Conservation (phyloP, 2,888 invertebrate species). For the Drosophila melanosoma region DNA sequence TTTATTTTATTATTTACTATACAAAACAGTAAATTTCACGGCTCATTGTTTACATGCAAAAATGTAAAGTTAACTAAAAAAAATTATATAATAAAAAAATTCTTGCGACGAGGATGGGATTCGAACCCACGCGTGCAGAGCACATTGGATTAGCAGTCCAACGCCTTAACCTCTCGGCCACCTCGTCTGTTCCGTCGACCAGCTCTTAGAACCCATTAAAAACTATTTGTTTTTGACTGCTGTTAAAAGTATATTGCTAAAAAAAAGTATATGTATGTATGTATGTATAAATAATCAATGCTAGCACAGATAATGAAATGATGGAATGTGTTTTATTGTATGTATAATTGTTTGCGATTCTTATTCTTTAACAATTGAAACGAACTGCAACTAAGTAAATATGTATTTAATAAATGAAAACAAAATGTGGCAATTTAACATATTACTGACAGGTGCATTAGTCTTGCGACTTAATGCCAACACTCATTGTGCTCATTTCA, state of each 20-base stretch:
- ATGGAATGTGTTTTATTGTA: background rate
- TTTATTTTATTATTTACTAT: background rate
- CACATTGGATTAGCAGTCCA: constrained; percentile 94
- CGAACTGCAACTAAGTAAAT: background rate
- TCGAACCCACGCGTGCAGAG: constrained; percentile 94
- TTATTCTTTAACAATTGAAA: background rate
- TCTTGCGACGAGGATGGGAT: constrained; percentile 90
- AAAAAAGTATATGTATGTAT: background rate
- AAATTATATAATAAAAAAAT: background rate
- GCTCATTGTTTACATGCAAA: background rate
- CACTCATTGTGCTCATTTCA: constrained; percentile 29
- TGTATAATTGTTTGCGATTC: background rate
- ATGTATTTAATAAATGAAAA: background rate
- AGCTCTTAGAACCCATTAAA: background rate
- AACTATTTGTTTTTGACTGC: background rate
- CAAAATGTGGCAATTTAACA: background rate
- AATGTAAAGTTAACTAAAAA: background rate
- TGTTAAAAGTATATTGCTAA: constrained; percentile 33
- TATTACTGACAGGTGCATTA: background rate
- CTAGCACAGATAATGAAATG: constrained; percentile 15
- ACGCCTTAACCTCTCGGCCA: constrained; percentile 95
- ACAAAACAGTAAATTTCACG: background rate
- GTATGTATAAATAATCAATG: background rate
- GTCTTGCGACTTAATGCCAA: constrained; percentile 1
- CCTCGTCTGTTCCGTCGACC: constrained; percentile 86